Evolutionary conservation across 2,888 invertebrate genomes (phyloP).

Genomic region (Limulus polyphemus): DNA sequence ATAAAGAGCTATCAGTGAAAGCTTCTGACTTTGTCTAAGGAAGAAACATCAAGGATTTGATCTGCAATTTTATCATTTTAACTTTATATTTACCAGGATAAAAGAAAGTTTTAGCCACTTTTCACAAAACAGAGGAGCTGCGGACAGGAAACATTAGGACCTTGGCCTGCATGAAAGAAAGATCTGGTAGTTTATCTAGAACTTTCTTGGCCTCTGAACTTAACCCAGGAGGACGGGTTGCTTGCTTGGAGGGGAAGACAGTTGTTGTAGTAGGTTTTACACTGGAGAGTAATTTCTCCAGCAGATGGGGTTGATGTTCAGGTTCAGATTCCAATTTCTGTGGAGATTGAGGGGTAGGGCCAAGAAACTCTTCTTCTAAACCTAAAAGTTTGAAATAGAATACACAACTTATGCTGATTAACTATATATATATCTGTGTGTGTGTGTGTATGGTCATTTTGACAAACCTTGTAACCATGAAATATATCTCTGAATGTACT

Average conservation of each 20-base stretch:
- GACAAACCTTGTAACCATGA: too few species aligned
- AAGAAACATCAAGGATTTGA: too few species aligned
- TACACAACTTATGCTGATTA: background rate
- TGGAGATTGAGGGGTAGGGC: slow-evolving; percentile 15
- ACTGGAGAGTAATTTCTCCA: slow-evolving; percentile 34
- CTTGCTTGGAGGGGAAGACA: slow-evolving; percentile 15
- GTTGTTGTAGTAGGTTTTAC: slow-evolving; percentile 32
- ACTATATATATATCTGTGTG: too few species aligned
- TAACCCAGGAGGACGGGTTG: slow-evolving; percentile 23
- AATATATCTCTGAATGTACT: too few species aligned
- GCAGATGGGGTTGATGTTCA: slow-evolving; percentile 28
- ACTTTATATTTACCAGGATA: too few species aligned
- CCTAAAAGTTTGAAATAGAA: slow-evolving; percentile 25
- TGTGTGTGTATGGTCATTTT: too few species aligned
- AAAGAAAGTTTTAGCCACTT: too few species aligned
- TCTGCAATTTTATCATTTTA: too few species aligned
- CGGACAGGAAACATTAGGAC: slow-evolving; percentile 37
- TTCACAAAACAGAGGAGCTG: background rate
- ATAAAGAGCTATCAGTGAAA: too few species aligned
- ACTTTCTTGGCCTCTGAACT: slow-evolving; percentile 34
- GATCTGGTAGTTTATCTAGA: slow-evolving; percentile 34
- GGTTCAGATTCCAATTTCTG: background rate
- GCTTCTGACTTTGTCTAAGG: too few species aligned
- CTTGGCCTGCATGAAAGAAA: slow-evolving; percentile 38
- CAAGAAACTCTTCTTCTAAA: slow-evolving; percentile 32